phyloP scores from a whole-genome alignment of 1,140 invertebrate genomes.

The Coelopa frigida region DNA sequence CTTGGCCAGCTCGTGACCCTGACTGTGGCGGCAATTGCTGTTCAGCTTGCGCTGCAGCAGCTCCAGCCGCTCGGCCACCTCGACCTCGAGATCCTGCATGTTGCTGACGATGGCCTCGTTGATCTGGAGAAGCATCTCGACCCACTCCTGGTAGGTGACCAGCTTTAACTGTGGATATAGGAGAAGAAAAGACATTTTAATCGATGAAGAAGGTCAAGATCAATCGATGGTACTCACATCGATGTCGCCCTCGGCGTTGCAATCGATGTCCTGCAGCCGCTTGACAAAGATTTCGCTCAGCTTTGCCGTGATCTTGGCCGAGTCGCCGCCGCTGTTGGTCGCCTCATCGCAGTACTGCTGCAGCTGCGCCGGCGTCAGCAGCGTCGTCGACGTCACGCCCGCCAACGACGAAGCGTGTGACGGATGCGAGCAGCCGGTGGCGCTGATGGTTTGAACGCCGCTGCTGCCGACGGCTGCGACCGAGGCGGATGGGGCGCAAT shows the following conservation, averaged over 20 bases:
- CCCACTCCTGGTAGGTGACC: slow-evolving; percentile 35
- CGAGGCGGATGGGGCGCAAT: too few relatives aligned
- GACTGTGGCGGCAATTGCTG: slow-evolving; percentile 7
- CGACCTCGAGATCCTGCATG: slow-evolving; percentile 25
- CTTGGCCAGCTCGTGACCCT: slow-evolving; percentile 21
- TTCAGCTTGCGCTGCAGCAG: slow-evolving; percentile 7
- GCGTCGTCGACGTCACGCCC: too few relatives aligned
- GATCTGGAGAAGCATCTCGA: slow-evolving; percentile 26
- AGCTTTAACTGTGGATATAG: slow-evolving; percentile 26
- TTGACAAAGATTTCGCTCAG: slow-evolving; percentile 27
- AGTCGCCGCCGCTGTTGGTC: slow-evolving; percentile 13
- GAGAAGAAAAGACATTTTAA: too few relatives aligned
- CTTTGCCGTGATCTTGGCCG: slow-evolving; percentile 19
- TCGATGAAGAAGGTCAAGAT: too few relatives aligned
- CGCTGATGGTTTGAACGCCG: too few relatives aligned
- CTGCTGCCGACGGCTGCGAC: too few relatives aligned
- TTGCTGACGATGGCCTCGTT: slow-evolving; percentile 25
- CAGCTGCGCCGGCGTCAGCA: too few relatives aligned
- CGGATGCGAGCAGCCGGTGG: too few relatives aligned
- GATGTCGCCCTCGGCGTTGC: slow-evolving; percentile 3
- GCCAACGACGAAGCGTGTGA: too few relatives aligned
- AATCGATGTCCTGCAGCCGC: slow-evolving; percentile 28
- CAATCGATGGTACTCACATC: slow-evolving; percentile 10
- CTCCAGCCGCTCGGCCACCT: slow-evolving; percentile 13
- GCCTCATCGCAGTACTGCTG: too few relatives aligned